Conservation (phyloP, 2,113 vertebrate species). For the Forbesichthys agassizii region DNA sequence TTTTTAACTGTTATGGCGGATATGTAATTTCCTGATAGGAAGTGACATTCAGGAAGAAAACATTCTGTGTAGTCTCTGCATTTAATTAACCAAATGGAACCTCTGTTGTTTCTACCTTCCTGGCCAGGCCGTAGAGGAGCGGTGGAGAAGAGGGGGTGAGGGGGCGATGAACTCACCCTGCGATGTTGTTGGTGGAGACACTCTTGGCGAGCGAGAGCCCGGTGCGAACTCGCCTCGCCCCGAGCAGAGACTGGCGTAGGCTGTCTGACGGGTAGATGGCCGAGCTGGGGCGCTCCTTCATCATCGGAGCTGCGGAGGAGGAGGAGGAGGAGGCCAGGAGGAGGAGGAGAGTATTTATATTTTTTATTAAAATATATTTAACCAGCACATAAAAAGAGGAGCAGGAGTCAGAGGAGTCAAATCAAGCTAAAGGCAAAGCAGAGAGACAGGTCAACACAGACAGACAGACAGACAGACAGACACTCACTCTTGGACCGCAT, state of each 20-base stretch:
- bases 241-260: slow-evolving; percentile 88
- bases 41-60: too few relatives aligned
- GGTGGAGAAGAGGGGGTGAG: neutral
- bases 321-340: neutral
- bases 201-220: slow-evolving; percentile 90
- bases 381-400: too few relatives aligned
- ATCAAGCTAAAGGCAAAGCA: neutral
- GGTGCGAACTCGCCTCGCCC: slow-evolving; percentile 82
- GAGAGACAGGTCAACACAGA: neutral
- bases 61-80: too few relatives aligned
- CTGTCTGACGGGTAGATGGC: slow-evolving; percentile 93
- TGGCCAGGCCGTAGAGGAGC: too few relatives aligned
- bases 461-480: neutral
- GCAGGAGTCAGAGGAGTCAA: neutral
- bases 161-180: slow-evolving; percentile 78
- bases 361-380: too few relatives aligned
- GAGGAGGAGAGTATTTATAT: neutral
- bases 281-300: slow-evolving; percentile 89
- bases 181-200: slow-evolving; percentile 94
- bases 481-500: slow-evolving; percentile 88
- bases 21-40: too few relatives aligned
- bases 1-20: too few relatives aligned
- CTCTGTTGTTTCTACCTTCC: too few relatives aligned
- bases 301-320: slow-evolving; percentile 73
- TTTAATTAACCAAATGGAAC: too few relatives aligned